These are phyloP conservation scores for Sebastes steindachneri DNA, from an alignment of 2,797 vertebrate genomes.

Conservation along the genomic window DNA sequence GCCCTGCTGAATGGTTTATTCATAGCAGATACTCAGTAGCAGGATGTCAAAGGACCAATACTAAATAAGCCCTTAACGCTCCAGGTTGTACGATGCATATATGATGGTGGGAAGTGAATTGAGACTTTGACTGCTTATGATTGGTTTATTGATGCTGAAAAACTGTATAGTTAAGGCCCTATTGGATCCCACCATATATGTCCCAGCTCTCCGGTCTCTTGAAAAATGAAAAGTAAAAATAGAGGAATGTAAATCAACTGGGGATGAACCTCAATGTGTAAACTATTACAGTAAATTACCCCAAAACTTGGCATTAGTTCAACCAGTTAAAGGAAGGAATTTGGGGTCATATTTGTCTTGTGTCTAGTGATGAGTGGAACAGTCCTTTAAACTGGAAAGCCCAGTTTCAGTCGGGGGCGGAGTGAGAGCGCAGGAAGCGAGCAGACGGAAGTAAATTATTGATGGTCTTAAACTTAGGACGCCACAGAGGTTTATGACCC, in stretches of 20 bases:
- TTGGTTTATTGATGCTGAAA: conserved; percentile 32
- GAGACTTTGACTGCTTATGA: conserved; percentile 26
- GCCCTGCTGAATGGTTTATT: conserved; percentile 55
- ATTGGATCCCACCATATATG: neutral
- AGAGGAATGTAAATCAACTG: neutral
- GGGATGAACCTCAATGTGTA: neutral
- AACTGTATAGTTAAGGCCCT: neutral
- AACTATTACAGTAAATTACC: neutral
- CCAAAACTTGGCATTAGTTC: neutral
- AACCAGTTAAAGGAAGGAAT: neutral
- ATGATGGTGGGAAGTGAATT: neutral
- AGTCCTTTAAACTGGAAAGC: conserved; percentile 12
- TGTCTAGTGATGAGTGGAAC: neutral
- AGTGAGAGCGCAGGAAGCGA: conserved; percentile 12
- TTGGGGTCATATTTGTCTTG: conserved; percentile 8
- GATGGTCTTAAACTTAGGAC: conserved; percentile 58
- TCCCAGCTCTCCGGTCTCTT: neutral
- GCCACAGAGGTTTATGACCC: conserved; percentile 56
- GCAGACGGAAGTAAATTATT: conserved; percentile 62
- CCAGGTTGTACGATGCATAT: conserved; percentile 11
- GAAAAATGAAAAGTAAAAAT: conserved; percentile 1
- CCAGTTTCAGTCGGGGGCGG: conserved; percentile 20
- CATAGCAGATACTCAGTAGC: conserved; percentile 29
- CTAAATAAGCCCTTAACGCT: conserved; percentile 35
- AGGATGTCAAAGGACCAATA: conserved; percentile 48